Evolutionary conservation across 2,888 invertebrate genomes (phyloP).

Genomic region (Troglohyphantes excavatus): DNA sequence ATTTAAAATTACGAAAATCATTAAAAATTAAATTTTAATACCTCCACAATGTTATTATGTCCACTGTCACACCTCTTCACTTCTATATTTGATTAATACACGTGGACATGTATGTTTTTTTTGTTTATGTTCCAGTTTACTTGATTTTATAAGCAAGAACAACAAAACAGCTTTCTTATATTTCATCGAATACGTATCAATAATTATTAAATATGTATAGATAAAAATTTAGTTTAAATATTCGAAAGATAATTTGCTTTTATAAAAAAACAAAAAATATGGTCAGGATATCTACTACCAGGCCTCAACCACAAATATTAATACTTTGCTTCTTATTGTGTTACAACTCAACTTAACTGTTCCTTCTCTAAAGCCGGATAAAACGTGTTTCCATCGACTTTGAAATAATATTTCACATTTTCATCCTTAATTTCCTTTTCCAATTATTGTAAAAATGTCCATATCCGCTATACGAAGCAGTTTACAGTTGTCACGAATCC

Average conservation of each 20-base stretch:
- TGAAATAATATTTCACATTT: not conserved
- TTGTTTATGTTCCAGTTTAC: not conserved
- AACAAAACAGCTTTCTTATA: not conserved
- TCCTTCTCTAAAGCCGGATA: not conserved
- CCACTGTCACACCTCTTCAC: constrained; percentile 27
- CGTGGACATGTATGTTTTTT: constrained; percentile 1
- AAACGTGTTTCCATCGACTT: constrained; percentile 18
- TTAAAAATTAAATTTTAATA: not conserved
- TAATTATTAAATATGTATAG: too few species aligned
- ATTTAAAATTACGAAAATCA: too few species aligned
- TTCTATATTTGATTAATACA: constrained; percentile 12
- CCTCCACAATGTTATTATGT: not conserved
- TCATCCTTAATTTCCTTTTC: not conserved
- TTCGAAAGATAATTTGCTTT: too few species aligned
- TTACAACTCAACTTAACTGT: constrained; percentile 22
- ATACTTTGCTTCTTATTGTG: not conserved
- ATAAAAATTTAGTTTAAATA: too few species aligned
- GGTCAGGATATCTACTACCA: not conserved
- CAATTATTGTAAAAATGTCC: constrained; percentile 38
- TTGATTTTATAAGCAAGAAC: not conserved
- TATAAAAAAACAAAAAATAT: too few species aligned
- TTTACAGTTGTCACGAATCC: constrained; percentile 10
- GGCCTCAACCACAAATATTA: not conserved
- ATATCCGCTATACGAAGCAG: constrained; percentile 37
- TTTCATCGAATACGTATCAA: too few species aligned